Percentiles rank a stretch among this genome's conserved stretches.
Conservation (phyloP, 1,140 invertebrate species). For the Hypothenemus hampei region DNA sequence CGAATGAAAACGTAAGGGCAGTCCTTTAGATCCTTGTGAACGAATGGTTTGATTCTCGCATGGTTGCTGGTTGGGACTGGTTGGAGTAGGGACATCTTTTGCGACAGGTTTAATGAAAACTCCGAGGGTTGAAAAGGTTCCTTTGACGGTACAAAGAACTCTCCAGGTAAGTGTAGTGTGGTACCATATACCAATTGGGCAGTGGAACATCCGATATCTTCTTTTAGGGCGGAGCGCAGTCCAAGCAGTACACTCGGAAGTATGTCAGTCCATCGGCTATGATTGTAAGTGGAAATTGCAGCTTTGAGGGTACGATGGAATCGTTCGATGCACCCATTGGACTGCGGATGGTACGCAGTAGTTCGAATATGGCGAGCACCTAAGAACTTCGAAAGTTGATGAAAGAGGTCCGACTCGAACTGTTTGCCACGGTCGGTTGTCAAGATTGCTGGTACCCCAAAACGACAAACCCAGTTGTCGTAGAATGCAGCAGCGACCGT, state of each 20-base stretch:
- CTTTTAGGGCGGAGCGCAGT: not conserved
- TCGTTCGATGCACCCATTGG: constrained; percentile 44
- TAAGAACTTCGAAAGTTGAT: not conserved
- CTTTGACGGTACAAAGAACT: no score
- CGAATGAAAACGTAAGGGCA: not conserved
- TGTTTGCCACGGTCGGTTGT: not conserved
- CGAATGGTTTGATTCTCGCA: not conserved
- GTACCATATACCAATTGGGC: constrained; percentile 39
- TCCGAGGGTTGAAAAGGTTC: no score
- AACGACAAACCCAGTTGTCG: not conserved
- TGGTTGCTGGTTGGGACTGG: not conserved
- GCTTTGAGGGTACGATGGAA: constrained; percentile 43
- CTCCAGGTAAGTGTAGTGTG: constrained; percentile 38
- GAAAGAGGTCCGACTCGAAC: not conserved
- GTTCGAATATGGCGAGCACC: not conserved
- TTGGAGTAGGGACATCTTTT: not conserved
- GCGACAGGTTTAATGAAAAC: no score
- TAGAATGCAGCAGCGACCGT: not conserved
- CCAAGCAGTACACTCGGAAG: not conserved
- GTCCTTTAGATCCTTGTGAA: not conserved
- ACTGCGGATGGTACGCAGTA: not conserved
- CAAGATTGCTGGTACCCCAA: not conserved
- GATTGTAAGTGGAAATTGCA: constrained; percentile 35
- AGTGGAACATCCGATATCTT: not conserved
- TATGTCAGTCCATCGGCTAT: constrained; percentile 6